Base-by-base conservation (phyloP, 2,797 vertebrate genomes). In the Rhyacichthys aspro region DNA sequence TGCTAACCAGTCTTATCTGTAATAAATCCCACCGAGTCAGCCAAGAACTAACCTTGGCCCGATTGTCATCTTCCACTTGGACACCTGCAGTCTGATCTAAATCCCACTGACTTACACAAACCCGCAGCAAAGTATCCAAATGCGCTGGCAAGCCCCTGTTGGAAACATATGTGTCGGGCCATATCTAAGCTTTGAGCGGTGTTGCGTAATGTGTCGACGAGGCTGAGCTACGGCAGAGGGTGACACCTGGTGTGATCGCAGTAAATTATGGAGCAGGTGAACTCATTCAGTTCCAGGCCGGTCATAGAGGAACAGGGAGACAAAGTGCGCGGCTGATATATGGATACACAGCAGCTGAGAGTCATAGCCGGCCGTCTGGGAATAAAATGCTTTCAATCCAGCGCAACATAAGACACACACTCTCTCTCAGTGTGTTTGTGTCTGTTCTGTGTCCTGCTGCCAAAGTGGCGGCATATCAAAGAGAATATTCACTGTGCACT, bases 211-310 rank as follows among this genome's bases (percentile, higher is more conserved):
- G 42, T 38, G 61, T 54, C 64, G 75, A 70, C 78, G 59, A 46
- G 3, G 7, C 56, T 43, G 65, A 72, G 67, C 75, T 53, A 14
- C n/a, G 2, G 59, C 53, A 61, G 49, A 76, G 52, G 37, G 34
- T 11, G 74, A 82, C 84, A 85, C 67, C 81, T 71, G 76, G 81
- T 65, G 76, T n/a, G 79, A 81, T 62, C 72, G 63, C 70, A 70
- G 65, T 65, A 63, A 79, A 52, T 67, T 52, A 78, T 41, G 65
- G 63, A 15, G 50, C 73, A 76, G n/a, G n/a, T n/a, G 72, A 65
- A 64, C 60, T 67, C 58, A 43, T 38, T 52, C 55, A 44, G n/a
- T n/a, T n/a, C n/a, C n/a, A n/a, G 45, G 41, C 23, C 57, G 10
- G 68, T 85, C 72, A 39, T 43, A 59, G 72, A 55, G 65, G 0